Conservation (phyloP, 2,113 vertebrate species). For the Tympanuchus pallidicinctus region DNA sequence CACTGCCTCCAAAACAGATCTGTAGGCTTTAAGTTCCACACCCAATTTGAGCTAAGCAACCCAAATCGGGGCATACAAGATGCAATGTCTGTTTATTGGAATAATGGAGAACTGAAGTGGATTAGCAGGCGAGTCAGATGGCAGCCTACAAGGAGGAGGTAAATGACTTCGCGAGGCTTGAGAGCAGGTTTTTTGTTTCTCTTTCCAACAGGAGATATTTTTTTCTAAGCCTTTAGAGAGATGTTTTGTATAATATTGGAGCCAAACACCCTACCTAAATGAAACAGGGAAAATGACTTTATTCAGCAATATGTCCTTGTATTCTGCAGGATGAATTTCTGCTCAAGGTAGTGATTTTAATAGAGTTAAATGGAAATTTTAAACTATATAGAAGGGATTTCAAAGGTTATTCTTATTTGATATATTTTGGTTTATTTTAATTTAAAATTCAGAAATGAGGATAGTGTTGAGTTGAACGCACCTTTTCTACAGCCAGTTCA, state of each 20-base stretch:
- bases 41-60: background rate
- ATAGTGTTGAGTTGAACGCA: conserved; percentile 7
- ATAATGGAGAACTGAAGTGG: background rate
- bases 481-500: conserved; percentile 12
- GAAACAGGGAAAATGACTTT: conserved; percentile 32
- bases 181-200: background rate
- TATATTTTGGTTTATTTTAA: conserved; percentile 44
- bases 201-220: background rate
- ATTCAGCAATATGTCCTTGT: background rate
- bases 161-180: background rate
- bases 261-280: background rate
- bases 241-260: background rate
- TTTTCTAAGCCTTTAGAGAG: background rate
- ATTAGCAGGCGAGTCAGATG: background rate
- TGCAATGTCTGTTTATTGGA: background rate
- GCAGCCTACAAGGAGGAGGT: background rate
- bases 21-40: background rate
- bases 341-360: conserved; percentile 51
- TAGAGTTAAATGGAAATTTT: conserved; percentile 54
- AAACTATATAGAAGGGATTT: conserved; percentile 50
- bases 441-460: conserved; percentile 44
- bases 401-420: conserved; percentile 48
- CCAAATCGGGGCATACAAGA: background rate
- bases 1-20: background rate
- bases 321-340: background rate